Evolutionary conservation across 2,113 vertebrate species (phyloP).

Genomic region (Tiliqua scincoides): DNA sequence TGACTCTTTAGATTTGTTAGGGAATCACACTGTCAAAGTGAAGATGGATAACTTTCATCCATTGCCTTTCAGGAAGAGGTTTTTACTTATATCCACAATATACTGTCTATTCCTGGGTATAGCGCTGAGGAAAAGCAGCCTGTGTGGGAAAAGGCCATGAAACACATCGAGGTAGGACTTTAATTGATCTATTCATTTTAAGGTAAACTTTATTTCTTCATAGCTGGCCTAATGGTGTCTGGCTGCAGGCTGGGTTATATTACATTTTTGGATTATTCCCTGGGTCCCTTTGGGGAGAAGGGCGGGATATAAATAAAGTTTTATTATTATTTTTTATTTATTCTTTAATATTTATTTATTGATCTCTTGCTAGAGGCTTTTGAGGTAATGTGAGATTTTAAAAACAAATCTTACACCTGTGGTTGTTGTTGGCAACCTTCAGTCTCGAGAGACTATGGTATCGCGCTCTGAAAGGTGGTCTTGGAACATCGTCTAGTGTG

Average conservation of each 20-base stretch:
- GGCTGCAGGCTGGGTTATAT: background rate
- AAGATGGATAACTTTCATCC: background rate
- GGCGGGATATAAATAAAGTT: too few species aligned
- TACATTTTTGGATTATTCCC: fast-evolving
- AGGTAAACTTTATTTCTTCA: background rate
- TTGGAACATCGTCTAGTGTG: too few species aligned
- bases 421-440: too few species aligned
- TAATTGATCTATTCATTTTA: background rate
- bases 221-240: constrained; percentile 29
- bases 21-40: background rate
- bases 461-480: too few species aligned
- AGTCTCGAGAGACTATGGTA: too few species aligned
- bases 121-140: constrained; percentile 86
- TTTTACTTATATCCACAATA: constrained; percentile 94
- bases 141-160: constrained; percentile 86
- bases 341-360: background rate
- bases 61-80: constrained; percentile 85
- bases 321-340: too few species aligned
- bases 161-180: constrained; percentile 83
- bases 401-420: background rate
- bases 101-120: constrained; percentile 93
- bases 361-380: background rate
- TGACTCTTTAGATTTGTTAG: background rate
- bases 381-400: background rate
- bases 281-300: too few species aligned